A percentile compares a stretch with the other conserved stretches of the same genome.
Conservation (phyloP, 2,113 vertebrate species). For the Callorhinus ursinus region DNA sequence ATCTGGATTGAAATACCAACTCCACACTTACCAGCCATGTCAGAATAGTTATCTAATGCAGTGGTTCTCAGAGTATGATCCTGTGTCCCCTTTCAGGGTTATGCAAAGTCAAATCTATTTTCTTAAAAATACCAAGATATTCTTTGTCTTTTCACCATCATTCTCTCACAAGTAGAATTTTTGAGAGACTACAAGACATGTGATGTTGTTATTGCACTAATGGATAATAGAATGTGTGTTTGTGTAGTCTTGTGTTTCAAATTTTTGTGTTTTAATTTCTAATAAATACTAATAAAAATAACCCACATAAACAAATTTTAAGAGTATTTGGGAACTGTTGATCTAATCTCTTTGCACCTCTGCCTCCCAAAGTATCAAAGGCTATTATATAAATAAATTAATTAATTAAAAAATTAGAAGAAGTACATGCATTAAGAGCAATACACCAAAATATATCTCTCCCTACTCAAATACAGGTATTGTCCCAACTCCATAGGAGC, state of each 20-base stretch:
- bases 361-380: background rate
- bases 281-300: conserved; percentile 14
- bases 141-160: background rate
- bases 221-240: background rate
- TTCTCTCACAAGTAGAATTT: background rate
- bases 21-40: background rate
- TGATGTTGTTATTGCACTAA: background rate
- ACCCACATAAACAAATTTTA: background rate
- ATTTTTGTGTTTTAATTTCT: background rate
- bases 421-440: background rate
- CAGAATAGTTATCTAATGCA: background rate
- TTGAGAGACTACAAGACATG: background rate
- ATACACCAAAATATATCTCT: background rate
- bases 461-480: background rate
- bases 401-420: background rate
- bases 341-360: background rate
- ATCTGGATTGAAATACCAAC: background rate
- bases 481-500: background rate
- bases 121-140: background rate
- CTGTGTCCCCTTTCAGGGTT: background rate
- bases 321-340: background rate
- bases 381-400: background rate
- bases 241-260: background rate
- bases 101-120: background rate
- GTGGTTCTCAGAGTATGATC: background rate